Evolutionary conservation across 2,797 vertebrate species (phyloP).

Genomic region (Thamnophis elegans): DNA sequence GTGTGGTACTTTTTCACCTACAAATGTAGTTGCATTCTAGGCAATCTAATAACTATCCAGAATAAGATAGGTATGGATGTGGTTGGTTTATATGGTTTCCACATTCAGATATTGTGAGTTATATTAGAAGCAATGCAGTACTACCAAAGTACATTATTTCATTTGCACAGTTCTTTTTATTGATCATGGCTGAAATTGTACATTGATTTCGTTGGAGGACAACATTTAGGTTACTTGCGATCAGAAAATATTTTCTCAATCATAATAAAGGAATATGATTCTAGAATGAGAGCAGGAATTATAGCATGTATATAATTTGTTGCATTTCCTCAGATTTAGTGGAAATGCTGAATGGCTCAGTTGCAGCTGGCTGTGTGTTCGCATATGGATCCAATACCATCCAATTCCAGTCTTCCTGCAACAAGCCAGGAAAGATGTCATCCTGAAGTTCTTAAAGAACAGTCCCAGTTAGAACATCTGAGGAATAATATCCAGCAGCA

Average conservation of each 20-base stretch:
- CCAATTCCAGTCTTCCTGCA: conserved; percentile 48
- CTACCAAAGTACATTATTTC: not conserved
- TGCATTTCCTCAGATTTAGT: conserved; percentile 51
- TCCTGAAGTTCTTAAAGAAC: conserved; percentile 9
- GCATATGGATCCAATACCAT: conserved; percentile 37
- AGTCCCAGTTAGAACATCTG: conserved; percentile 42
- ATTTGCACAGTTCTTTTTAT: not conserved
- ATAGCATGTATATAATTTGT: not conserved
- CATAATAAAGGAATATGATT: not conserved
- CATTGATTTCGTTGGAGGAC: not conserved
- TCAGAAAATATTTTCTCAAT: not conserved
- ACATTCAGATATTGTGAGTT: not conserved
- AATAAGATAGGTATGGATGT: not conserved
- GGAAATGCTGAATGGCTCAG: conserved; percentile 62
- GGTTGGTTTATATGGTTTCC: not conserved
- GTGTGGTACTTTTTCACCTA: not conserved
- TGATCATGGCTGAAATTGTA: not conserved
- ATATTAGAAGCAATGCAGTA: not conserved
- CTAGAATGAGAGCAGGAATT: not conserved
- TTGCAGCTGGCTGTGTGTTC: conserved; percentile 60
- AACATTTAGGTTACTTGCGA: not conserved
- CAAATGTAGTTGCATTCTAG: too few species aligned
- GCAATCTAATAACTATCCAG: not conserved
- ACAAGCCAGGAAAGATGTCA: conserved; percentile 37
- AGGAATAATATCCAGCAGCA: conserved; percentile 55